These are phyloP conservation scores for Manis crassicaudata DNA, from an alignment of 2,797 vertebrate species.

Conservation along the genomic window DNA sequence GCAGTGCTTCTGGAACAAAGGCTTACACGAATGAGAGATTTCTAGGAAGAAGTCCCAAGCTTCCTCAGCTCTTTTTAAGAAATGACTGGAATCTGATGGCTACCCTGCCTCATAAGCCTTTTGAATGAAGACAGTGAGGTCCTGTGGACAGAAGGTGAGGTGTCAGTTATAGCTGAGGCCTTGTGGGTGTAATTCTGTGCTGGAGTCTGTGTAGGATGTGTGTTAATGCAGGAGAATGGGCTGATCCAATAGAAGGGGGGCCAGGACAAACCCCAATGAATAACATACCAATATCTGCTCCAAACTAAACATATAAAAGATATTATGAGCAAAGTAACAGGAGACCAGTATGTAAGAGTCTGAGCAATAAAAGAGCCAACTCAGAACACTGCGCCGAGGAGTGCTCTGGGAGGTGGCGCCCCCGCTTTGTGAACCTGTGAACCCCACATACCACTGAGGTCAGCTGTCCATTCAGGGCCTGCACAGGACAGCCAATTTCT, in stretches of 20 bases:
- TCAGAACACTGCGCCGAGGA: rapidly evolving
- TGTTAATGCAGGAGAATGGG: no score
- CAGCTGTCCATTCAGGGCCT: background rate
- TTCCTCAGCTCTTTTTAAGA: background rate
- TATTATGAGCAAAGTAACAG: background rate
- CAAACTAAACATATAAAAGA: background rate
- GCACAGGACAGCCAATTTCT: background rate
- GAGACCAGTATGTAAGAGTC: background rate
- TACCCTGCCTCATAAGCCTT: background rate
- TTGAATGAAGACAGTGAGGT: background rate
- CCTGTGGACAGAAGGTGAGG: background rate
- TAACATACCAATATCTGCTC: rapidly evolving
- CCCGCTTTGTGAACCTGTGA: background rate
- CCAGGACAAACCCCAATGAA: background rate
- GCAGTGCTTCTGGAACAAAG: background rate
- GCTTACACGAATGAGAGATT: background rate
- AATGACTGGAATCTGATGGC: background rate
- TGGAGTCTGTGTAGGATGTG: background rate
- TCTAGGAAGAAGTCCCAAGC: background rate
- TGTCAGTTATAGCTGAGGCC: background rate
- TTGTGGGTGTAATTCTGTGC: background rate
- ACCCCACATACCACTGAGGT: background rate
- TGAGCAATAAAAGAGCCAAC: background rate
- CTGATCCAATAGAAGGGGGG: background rate
- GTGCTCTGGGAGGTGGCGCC: background rate